These are phyloP conservation scores for Sarcophaga subvicina DNA, from an alignment of 2,888 invertebrate species.

Conservation along the genomic window DNA sequence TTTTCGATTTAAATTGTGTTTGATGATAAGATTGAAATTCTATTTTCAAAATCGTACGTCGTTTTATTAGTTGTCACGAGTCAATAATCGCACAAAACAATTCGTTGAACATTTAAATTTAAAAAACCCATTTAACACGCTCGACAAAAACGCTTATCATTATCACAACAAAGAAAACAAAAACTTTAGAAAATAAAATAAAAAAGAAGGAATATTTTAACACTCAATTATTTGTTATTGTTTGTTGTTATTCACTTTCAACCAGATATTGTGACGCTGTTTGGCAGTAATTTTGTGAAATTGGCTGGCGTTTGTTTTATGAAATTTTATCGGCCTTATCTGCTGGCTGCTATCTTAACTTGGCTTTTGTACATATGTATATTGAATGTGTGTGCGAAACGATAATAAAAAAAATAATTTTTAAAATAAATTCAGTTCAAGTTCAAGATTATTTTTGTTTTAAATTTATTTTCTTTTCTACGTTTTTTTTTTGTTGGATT, in stretches of 20 bases:
- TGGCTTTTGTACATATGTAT: background rate
- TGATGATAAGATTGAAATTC: too few species aligned
- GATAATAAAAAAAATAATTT: background rate
- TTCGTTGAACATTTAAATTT: too few species aligned
- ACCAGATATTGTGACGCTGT: background rate
- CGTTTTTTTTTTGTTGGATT: background rate
- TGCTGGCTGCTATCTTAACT: background rate
- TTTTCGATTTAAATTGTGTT: too few species aligned
- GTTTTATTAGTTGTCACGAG: too few species aligned
- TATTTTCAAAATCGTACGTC: too few species aligned
- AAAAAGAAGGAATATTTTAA: background rate
- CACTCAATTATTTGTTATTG: background rate
- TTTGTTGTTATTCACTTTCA: background rate
- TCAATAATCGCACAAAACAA: too few species aligned
- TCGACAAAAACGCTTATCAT: too few species aligned
- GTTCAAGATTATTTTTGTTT: constrained; percentile 9
- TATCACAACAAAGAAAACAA: too few species aligned
- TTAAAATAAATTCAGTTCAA: background rate
- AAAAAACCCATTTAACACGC: too few species aligned
- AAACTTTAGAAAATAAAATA: too few species aligned
- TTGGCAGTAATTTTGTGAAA: background rate
- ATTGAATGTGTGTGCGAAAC: background rate
- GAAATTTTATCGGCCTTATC: background rate
- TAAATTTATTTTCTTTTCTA: background rate
- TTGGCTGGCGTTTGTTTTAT: background rate